Percentiles rank a stretch among this genome's conserved stretches.
Conservation (phyloP, 2,797 vertebrate species). For the Coreius guichenoti region DNA sequence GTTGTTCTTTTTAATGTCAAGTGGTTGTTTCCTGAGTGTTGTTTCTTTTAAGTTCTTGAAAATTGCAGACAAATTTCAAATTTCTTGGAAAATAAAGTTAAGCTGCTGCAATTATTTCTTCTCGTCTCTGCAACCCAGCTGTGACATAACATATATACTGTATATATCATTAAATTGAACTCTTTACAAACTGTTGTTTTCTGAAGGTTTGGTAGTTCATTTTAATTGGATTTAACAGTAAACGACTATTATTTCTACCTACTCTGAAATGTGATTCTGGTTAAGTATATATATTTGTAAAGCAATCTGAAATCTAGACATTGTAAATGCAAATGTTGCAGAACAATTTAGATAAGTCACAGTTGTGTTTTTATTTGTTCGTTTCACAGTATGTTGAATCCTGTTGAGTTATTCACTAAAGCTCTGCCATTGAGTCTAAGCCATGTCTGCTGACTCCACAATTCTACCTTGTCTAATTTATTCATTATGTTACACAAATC, state of each 20-base stretch:
- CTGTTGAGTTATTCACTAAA: constrained; percentile 19
- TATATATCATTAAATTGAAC: background rate
- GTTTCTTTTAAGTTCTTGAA: too few species aligned
- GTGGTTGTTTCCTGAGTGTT: too few species aligned
- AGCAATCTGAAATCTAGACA: background rate
- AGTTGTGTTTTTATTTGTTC: background rate
- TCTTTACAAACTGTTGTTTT: background rate
- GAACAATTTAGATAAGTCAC: background rate
- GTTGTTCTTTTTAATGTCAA: too few species aligned
- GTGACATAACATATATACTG: too few species aligned
- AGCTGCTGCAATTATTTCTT: too few species aligned
- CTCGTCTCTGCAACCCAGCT: too few species aligned
- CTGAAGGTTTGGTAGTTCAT: background rate
- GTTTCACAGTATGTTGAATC: background rate
- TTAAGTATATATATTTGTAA: background rate
- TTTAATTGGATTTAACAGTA: background rate
- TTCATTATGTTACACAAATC: constrained; percentile 40
- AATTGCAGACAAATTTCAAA: too few species aligned
- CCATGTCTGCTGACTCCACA: constrained; percentile 48
- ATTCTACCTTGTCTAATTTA: constrained; percentile 34
- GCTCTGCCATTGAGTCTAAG: constrained; percentile 1
- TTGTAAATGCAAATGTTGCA: background rate
- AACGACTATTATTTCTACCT: background rate
- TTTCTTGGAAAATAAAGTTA: too few species aligned
- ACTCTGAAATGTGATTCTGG: background rate